phyloP scores from a whole-genome alignment of 2,797 vertebrate species.

The Eospalax fontanierii region DNA sequence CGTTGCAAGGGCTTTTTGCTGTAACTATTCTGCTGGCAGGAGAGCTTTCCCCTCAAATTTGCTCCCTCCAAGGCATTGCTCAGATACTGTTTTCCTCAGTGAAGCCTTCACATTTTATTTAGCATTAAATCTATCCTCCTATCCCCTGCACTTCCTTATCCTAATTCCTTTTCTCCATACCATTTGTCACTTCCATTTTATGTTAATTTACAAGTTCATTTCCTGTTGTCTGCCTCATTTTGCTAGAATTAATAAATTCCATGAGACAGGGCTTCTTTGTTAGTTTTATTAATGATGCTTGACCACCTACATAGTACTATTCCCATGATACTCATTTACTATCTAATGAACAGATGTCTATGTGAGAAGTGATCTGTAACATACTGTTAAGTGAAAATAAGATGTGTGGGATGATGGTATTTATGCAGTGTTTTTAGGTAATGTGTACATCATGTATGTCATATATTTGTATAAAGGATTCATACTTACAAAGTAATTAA shows the following conservation, averaged over 20 bases:
- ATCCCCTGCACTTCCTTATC: too few species aligned
- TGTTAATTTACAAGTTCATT: neutral
- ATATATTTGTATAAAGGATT: too few species aligned
- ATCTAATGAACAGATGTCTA: conserved; percentile 46
- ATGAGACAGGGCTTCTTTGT: neutral
- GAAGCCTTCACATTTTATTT: neutral
- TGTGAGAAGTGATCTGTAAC: neutral
- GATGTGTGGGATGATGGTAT: neutral
- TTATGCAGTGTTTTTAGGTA: conserved; percentile 20
- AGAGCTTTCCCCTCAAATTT: neutral
- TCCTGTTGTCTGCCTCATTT: neutral
- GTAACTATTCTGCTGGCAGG: neutral
- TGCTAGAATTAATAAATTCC: conserved; percentile 18
- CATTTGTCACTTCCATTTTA: neutral
- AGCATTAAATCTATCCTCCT: neutral
- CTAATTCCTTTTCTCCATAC: neutral
- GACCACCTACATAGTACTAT: neutral
- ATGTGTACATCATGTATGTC: neutral
- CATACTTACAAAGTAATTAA: too few species aligned
- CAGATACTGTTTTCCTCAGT: neutral
- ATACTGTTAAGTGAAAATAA: neutral
- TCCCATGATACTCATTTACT: neutral
- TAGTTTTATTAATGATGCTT: conserved; percentile 39
- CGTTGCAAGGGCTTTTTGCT: neutral
- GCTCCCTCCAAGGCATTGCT: neutral